Conservation (phyloP, 2,797 vertebrate genomes). For the Nannoperca australis region DNA sequence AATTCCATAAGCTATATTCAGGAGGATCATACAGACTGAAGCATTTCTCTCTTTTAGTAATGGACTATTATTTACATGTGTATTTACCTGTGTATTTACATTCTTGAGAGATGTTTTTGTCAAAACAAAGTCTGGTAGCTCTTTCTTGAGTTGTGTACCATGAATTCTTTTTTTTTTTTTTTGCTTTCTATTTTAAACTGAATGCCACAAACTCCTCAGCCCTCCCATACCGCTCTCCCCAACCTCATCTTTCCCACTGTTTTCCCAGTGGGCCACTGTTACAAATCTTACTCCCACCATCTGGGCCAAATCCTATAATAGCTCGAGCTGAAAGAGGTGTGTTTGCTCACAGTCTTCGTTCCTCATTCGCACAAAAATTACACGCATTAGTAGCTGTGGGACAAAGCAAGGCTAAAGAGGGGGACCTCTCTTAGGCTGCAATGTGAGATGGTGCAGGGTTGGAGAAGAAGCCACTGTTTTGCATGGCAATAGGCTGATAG, state of each 20-base stretch:
- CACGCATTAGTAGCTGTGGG: constrained; percentile 78
- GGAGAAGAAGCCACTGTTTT: constrained; percentile 78
- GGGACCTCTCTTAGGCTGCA: constrained; percentile 49
- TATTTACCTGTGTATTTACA: constrained; percentile 8
- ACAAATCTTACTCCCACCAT: constrained; percentile 71
- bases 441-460: constrained; percentile 53
- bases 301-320: constrained; percentile 71
- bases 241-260: constrained; percentile 41
- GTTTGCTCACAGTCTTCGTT: constrained; percentile 74
- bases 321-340: constrained; percentile 67
- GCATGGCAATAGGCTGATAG: constrained; percentile 85
- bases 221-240: constrained; percentile 28
- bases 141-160: constrained; percentile 12
- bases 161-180: constrained; percentile 40
- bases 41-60: constrained; percentile 9
- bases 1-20: constrained; percentile 8
- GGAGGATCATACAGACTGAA: neutral
- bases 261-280: constrained; percentile 67
- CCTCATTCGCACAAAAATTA: constrained; percentile 77
- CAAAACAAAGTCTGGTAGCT: constrained; percentile 26
- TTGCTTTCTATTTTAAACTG: constrained; percentile 47
- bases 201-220: constrained; percentile 41
- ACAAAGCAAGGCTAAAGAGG: constrained; percentile 78
- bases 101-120: constrained; percentile 12
- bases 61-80: no score